These are phyloP conservation scores for Griposia aprilina DNA, from an alignment of 2,888 invertebrate species.

Conservation along the genomic window DNA sequence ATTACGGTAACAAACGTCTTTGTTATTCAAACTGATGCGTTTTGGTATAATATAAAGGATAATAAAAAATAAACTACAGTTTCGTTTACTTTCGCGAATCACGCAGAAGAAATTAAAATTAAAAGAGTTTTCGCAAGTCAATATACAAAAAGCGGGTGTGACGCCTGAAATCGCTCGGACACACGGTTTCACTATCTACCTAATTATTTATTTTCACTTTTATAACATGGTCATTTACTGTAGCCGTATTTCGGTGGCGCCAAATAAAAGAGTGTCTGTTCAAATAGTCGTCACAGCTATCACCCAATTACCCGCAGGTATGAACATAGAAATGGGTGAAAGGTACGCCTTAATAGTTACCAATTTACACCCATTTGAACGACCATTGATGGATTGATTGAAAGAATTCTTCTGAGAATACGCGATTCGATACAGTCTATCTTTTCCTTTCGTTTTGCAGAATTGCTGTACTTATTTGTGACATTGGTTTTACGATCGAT, in stretches of 20 bases:
- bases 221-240: constrained; percentile 38
- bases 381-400: constrained; percentile 74
- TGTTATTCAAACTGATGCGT: constrained; percentile 30
- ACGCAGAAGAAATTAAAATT: constrained; percentile 20
- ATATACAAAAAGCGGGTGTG: not conserved
- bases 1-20: constrained; percentile 20
- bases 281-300: constrained; percentile 64
- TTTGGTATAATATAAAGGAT: constrained; percentile 6
- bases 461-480: constrained; percentile 68
- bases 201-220: constrained; percentile 62
- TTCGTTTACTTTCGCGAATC: constrained; percentile 34
- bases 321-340: constrained; percentile 80
- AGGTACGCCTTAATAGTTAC: constrained; percentile 78
- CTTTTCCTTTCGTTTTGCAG: constrained; percentile 72
- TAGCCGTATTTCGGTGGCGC: constrained; percentile 49
- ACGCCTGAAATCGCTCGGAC: constrained; percentile 15
- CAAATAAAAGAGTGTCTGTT: constrained; percentile 65
- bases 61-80: constrained; percentile 20
- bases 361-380: constrained; percentile 81
- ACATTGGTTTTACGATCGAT: constrained; percentile 73
- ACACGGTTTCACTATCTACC: constrained; percentile 11
- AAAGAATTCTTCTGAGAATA: constrained; percentile 76
- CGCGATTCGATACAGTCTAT: constrained; percentile 74
- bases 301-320: constrained; percentile 70
- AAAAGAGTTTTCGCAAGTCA: constrained; percentile 7